Base-by-base conservation (phyloP, 1,140 invertebrate species). In the Holcopasites calliopsidis region DNA sequence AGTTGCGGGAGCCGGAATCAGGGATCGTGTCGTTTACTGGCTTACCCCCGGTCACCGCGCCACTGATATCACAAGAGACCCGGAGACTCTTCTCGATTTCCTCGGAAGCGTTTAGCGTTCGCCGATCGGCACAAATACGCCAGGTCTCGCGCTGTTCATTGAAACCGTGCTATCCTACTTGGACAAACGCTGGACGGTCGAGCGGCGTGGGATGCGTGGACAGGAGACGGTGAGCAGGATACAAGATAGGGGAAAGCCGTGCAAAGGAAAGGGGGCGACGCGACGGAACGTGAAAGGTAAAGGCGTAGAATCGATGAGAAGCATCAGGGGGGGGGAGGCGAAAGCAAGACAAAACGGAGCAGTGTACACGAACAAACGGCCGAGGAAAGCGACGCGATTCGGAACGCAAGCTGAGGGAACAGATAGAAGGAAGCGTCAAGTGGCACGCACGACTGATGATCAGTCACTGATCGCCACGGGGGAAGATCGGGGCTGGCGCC, bases 381-480 rank as follows among this genome's bases (percentile, higher is more conserved):
- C 31, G 71, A 23, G 16, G 7, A 31, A n/a, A 10, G 16, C n/a
- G 68, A 42, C 21, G 33, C 28, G 42, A 54, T 66, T 23, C 38
- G 31, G 28, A 54, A 70, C 26, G 18, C 2, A 61, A 42, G 4
- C 52, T 31, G n/a, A 57, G n/a, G 65, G 10, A 13, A 40, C 16
- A 47, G n/a, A 40, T 0, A 42, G 60, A 58, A 8, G 42, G 33
- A 33, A 33, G 77, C 71, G 64, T 76, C 54, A 77, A 85, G 78
- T 78, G 62, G 61, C 77, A 81, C 82, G 85, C 82, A 79, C 80
- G 85, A 88, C 87, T 88, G 77, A 79, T 76, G 83, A 66, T n/a
- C n/a, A n/a, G n/a, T n/a, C 44, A 13, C 44, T 47, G 44, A 47
- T 18, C 16, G 44, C 61, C 49, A 40, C 44, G 61, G 60, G 68